Conservation (phyloP, 2,113 vertebrate species). For the Xiphorhynchus elegans region DNA sequence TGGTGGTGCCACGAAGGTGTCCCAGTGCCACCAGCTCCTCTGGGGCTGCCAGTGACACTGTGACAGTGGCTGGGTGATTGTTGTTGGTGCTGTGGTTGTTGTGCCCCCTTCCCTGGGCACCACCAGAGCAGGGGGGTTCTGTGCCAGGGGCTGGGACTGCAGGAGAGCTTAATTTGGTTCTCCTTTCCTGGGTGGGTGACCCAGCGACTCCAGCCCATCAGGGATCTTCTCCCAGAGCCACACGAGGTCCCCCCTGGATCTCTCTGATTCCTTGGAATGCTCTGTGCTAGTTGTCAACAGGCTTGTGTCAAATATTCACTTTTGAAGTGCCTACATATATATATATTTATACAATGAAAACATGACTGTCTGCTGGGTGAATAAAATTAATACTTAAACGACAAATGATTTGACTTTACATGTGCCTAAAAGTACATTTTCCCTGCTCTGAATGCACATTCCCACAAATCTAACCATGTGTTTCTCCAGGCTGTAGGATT, state of each 20-base stretch:
- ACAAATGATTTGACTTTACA: background rate
- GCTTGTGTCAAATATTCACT: background rate
- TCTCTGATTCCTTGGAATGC: background rate
- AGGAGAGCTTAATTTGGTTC: background rate
- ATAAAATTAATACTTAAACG: background rate
- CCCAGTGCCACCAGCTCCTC: background rate
- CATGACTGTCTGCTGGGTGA: background rate
- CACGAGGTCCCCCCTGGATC: background rate
- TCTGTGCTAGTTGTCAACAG: background rate
- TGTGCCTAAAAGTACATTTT: background rate
- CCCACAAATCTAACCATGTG: background rate
- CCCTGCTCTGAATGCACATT: background rate
- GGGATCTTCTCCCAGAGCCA: background rate
- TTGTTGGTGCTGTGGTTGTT: too few relatives aligned
- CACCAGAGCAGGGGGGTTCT: background rate
- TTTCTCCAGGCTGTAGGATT: background rate
- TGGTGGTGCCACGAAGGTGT: background rate
- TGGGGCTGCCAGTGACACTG: too few relatives aligned
- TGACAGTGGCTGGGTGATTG: too few relatives aligned
- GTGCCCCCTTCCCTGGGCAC: background rate
- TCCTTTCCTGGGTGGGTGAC: background rate
- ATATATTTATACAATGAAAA: slow-evolving; percentile 2
- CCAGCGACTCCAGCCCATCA: background rate
- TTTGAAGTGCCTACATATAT: slow-evolving; percentile 31
- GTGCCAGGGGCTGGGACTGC: background rate